These are phyloP conservation scores for Melanotaenia pygmaea DNA, from an alignment of 2,797 vertebrate species.

Conservation along the genomic window DNA sequence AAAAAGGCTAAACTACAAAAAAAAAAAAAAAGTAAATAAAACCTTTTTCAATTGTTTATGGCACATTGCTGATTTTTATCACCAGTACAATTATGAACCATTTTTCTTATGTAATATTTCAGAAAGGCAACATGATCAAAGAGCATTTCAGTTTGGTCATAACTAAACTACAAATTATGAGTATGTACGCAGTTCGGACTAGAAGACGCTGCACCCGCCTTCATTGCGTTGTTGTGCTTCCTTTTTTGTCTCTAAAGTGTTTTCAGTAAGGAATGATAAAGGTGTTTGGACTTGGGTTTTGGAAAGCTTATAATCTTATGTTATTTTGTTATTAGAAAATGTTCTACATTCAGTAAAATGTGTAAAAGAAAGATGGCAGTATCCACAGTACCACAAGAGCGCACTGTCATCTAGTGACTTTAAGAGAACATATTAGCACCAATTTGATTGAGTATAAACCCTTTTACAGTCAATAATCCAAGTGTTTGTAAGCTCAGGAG, in stretches of 20 bases:
- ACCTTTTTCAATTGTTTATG: conserved; percentile 17
- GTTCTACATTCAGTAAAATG: background rate
- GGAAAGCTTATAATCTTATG: background rate
- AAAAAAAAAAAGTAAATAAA: background rate
- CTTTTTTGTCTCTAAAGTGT: conserved; percentile 11
- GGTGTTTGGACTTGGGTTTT: conserved; percentile 6
- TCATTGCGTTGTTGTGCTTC: background rate
- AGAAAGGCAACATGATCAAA: conserved; percentile 18
- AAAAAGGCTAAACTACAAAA: background rate
- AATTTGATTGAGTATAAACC: background rate
- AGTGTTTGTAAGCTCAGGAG: background rate
- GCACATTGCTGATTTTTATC: conserved; percentile 25
- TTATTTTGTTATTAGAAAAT: background rate
- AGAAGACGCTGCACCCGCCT: conserved; percentile 13
- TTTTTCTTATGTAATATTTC: conserved; percentile 3
- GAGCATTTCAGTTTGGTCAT: conserved; percentile 20
- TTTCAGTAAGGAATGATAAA: background rate
- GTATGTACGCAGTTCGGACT: background rate
- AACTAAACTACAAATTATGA: background rate
- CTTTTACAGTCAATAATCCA: conserved; percentile 6
- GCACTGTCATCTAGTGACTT: background rate
- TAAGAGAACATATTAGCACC: conserved; percentile 14
- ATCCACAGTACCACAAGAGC: background rate
- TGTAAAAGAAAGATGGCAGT: conserved; percentile 3
- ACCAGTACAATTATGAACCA: background rate